Evolutionary conservation across 1,140 invertebrate species (phyloP), one percentile per base, ranked within the genome.

Genomic region (Orchesella cincta): DNA sequence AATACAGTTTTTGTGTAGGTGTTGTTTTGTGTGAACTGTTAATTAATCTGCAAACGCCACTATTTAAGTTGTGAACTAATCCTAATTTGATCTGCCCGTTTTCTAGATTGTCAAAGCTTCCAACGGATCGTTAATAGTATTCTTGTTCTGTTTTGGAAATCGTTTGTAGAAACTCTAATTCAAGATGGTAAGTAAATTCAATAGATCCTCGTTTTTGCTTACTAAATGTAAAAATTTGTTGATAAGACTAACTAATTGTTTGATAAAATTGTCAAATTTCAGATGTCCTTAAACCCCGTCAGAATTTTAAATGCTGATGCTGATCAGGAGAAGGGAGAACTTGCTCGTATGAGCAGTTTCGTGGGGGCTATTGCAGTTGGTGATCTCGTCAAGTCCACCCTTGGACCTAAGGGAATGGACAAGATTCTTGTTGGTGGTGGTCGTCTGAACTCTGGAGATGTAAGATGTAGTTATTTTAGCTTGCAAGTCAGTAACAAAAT

Each of bases 371-470:
- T 98, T 84, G 96, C 97, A 3, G 97, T 99, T 84, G 98, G 98
- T 23, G 98, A 99, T 87, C 88, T 99, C 67, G 94, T 99, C 0
- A 99, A 99, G 86, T 97, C 94, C 77, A 99, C 98, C 16, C 88
- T 99, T 18, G 98, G 98, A 23, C 98, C 98, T 20, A 99, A 99
- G 88, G 98, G 98, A 84, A 99, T 99, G 98, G 98, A 99, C 86
- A 99, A 99, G 89, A 98, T 99, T 83, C 87, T 99, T 14, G 91
- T 97, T n/a, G 90, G 93, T 54, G 88, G 90, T 82, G 92, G 94
- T 23, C 89, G 93, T 81, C n/a, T 67, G n/a, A 92, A 91, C 85
- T 89, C 92, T 83, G 94, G 96, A 52, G 86, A 83, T 78, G 83
- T 83, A 78, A 72, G 70, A 73, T 31, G 26, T 33, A 12, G 18